Conservation (phyloP, 2,888 invertebrate genomes). For the Herminia tarsipennalis region DNA sequence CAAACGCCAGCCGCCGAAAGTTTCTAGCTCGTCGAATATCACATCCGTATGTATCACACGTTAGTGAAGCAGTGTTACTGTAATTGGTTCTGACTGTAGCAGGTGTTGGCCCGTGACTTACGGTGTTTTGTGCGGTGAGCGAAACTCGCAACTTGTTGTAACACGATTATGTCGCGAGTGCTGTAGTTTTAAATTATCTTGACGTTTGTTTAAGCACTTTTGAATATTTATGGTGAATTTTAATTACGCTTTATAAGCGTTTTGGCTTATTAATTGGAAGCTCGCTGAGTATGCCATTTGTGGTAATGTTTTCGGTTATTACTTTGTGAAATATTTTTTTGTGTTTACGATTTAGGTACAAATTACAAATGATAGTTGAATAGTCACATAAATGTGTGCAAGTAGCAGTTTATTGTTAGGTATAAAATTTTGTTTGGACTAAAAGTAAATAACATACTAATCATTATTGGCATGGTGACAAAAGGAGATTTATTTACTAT, state of each 20-base stretch:
- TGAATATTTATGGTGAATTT: constrained; percentile 22
- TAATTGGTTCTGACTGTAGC: constrained; percentile 76
- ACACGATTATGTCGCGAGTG: constrained; percentile 36
- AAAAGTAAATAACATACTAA: no score
- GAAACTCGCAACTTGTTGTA: constrained; percentile 35
- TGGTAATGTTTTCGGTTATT: background rate
- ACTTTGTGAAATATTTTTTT: no score
- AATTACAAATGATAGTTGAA: no score
- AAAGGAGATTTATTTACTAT: no score
- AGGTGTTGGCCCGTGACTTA: constrained; percentile 73
- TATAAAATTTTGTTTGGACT: no score
- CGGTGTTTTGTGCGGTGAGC: constrained; percentile 49
- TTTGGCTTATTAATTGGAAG: constrained; percentile 6
- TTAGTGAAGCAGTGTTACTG: constrained; percentile 49
- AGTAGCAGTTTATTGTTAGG: no score
- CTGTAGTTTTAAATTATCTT: constrained; percentile 39
- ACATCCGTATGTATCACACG: constrained; percentile 37
- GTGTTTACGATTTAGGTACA: no score
- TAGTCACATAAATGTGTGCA: no score
- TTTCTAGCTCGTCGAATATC: constrained; percentile 13
- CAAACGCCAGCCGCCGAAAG: background rate
- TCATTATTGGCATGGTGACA: no score
- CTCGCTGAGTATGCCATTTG: background rate
- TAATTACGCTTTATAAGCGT: constrained; percentile 10
- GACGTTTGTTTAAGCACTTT: constrained; percentile 17